A percentile compares a stretch with the other conserved stretches of the same genome.
These are phyloP conservation scores for Hypomecis atomaria DNA, from an alignment of 2,888 invertebrate species.

Conservation along the genomic window DNA sequence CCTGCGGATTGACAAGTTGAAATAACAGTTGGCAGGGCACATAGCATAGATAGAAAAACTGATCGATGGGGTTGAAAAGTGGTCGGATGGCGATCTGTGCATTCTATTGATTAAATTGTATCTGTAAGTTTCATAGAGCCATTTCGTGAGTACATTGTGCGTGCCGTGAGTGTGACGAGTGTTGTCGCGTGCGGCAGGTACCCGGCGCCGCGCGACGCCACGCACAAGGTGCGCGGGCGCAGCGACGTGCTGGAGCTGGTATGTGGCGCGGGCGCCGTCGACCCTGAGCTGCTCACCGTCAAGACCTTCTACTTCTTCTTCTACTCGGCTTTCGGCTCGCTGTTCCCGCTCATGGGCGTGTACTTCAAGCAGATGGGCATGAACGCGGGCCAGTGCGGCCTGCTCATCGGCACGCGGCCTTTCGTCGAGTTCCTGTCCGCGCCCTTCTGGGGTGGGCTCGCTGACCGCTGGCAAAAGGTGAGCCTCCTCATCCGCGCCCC, in stretches of 20 bases:
- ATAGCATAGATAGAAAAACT: too few species aligned
- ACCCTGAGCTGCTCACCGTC: constrained; percentile 96
- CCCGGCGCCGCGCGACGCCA: constrained; percentile 94
- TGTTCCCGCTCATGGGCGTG: constrained; percentile 99
- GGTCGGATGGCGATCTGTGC: too few species aligned
- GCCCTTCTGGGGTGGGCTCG: constrained; percentile 98
- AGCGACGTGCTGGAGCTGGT: constrained; percentile 93
- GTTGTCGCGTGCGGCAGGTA: constrained; percentile 81
- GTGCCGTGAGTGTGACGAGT: not conserved
- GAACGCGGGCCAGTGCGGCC: constrained; percentile 98
- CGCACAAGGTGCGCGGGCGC: constrained; percentile 94
- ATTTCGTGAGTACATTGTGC: not conserved
- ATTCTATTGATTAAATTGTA: too few species aligned
- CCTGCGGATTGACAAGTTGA: too few species aligned
- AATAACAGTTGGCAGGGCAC: too few species aligned
- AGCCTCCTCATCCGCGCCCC: not conserved
- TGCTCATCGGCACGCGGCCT: constrained; percentile 97
- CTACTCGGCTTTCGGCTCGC: constrained; percentile 98
- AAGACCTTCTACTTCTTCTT: constrained; percentile 99
- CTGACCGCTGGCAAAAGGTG: constrained; percentile 92
- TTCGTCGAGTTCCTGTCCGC: constrained; percentile 98
- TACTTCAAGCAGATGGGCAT: constrained; percentile 99
- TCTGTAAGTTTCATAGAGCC: too few species aligned
- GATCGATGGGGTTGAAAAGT: too few species aligned
- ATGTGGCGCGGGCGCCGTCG: constrained; percentile 91